Percentiles rank a stretch among this genome's conserved stretches.
These are phyloP conservation scores for Oreortyx pictus DNA, from an alignment of 2,797 vertebrate species.

Conservation along the genomic window DNA sequence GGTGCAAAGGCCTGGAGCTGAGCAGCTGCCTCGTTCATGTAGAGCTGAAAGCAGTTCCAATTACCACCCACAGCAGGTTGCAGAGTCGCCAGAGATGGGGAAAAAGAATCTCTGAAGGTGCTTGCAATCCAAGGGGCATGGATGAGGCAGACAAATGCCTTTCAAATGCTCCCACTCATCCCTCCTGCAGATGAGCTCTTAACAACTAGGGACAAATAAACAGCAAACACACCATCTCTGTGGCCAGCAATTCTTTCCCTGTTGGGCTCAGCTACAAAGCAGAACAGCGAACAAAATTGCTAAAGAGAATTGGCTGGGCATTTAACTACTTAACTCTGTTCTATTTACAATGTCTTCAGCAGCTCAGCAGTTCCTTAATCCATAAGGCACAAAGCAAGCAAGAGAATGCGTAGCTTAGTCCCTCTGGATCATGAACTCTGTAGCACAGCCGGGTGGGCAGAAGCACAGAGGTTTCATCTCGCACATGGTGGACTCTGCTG, in stretches of 20 bases:
- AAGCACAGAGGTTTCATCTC: neutral
- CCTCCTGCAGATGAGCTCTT: neutral
- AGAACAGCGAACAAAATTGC: constrained; percentile 5
- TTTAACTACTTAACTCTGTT: constrained; percentile 51
- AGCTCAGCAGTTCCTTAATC: constrained; percentile 40
- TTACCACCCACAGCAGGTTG: constrained; percentile 38
- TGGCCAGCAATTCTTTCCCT: constrained; percentile 17
- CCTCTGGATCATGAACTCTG: neutral
- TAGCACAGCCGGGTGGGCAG: neutral
- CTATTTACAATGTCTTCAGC: constrained; percentile 18
- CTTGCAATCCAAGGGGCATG: neutral
- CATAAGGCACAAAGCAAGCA: neutral
- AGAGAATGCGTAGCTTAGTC: neutral
- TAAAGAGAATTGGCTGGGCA: constrained; percentile 46
- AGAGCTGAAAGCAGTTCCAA: constrained; percentile 30
- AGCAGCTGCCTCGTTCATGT: neutral
- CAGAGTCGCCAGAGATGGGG: neutral
- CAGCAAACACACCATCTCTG: neutral
- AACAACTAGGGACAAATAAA: constrained; percentile 48
- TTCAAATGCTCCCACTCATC: neutral
- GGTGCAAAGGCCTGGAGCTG: neutral
- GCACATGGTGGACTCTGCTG: neutral
- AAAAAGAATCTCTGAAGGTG: constrained; percentile 32
- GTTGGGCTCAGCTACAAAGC: constrained; percentile 44
- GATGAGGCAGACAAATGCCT: constrained; percentile 1